Base-by-base conservation (phyloP, 2,888 invertebrate genomes). In the Cephus runcator region DNA sequence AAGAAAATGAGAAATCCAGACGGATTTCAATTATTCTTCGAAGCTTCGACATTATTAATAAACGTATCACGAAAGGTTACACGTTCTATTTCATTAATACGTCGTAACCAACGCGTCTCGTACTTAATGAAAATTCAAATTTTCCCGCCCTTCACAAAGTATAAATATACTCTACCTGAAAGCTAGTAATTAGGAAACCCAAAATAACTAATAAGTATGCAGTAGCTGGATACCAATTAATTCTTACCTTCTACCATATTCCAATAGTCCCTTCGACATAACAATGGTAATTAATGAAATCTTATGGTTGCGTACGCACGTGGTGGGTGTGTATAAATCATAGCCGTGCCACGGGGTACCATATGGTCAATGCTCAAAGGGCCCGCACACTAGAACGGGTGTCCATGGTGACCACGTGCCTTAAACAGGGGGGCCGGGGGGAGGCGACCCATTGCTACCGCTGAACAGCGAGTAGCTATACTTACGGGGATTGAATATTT, bases 301-400 rank as follows among this genome's bases (percentile, higher is more conserved):
- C 87, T 85, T 83, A 85, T 80, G 84, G 83, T 79, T 81, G 80
- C 84, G 77, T 81, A 82, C 80, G 79, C 81, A 82, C 76, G 77
- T 76, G 75, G 34, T 81, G 76, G 81, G 79, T 82, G 74, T 80
- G 81, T 84, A 87, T 88, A 88, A 89, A 89, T 89, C 89, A 89
- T 89, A 79, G 85, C 78, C 75, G 69, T 75, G 77, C 76, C 79
- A 79, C 77, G 76, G 77, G 75, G 76, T 80, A 83, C 86, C 89
- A 88, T 89, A 89, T 89, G 89, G 88, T 81, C 79, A 82, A 82
- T 79, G 87, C 82, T 87, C 83, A 83, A 88, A 84, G 83, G 81
- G 74, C 77, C 80, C 81, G 77, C 77, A 75, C 79, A 75, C 40
- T 76, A 77, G 78, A 83, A 83, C 82, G 79, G 82, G 84, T 84